Evolutionary conservation across 2,888 invertebrate species (phyloP).

Genomic region (Erebia ligea): DNA sequence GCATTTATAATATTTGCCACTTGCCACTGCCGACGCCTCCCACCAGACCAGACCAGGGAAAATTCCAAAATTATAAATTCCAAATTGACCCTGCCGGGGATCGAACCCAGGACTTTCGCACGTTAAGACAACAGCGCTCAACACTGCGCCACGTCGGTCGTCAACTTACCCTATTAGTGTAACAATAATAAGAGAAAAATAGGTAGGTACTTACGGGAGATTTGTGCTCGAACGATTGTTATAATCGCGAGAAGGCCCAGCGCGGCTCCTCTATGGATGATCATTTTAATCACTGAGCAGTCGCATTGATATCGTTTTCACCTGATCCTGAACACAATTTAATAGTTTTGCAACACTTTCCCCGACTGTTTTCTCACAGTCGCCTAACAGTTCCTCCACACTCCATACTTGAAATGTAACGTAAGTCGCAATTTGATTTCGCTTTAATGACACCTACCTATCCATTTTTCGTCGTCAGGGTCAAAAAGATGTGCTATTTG

Average conservation of each 20-base stretch:
- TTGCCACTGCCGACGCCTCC: no score
- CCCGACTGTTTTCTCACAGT: slow-evolving; percentile 31
- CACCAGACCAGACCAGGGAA: no score
- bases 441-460: no score
- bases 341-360: slow-evolving; percentile 37
- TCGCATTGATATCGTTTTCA: slow-evolving; percentile 45
- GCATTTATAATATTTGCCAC: no score
- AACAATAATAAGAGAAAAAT: background rate
- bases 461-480: no score
- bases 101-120: no score
- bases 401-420: slow-evolving; percentile 25
- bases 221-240: slow-evolving; percentile 52
- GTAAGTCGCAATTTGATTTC: no score
- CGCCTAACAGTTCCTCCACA: slow-evolving; percentile 13
- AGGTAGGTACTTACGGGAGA: slow-evolving; percentile 61
- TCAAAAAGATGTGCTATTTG: no score
- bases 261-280: slow-evolving; percentile 54
- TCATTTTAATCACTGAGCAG: slow-evolving; percentile 53
- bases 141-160: no score
- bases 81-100: no score
- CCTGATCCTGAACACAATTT: slow-evolving; percentile 26
- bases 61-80: no score
- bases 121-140: no score
- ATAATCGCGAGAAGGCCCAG: slow-evolving; percentile 51
- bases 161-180: background rate